Percentiles rank a stretch among this genome's conserved stretches.
Evolutionary conservation across 2,797 vertebrate genomes (phyloP).

Genomic region (Sparus aurata): DNA sequence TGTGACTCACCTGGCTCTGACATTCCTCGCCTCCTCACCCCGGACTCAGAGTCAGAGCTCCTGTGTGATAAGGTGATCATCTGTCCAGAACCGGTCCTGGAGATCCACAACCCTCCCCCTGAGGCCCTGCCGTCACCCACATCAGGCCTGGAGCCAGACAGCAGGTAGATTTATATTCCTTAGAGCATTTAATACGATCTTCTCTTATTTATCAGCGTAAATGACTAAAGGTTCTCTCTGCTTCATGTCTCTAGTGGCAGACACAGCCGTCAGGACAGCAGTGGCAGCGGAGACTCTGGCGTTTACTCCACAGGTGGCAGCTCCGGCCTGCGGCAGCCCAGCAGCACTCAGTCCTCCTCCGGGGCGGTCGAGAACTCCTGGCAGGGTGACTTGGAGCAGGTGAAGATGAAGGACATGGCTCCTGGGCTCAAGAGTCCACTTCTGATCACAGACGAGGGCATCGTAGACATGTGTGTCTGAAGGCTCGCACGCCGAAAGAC

Average conservation of each 20-base stretch:
- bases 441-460: conserved; percentile 35
- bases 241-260: conserved; percentile 24
- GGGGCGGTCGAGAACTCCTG: not conserved
- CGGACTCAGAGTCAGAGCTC: conserved; percentile 56
- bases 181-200: too few relatives aligned
- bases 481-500: not conserved
- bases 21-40: conserved; percentile 65
- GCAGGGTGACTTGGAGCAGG: conserved; percentile 18
- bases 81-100: conserved; percentile 26
- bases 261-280: conserved; percentile 75
- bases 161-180: conserved; percentile 37
- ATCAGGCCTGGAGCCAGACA: conserved; percentile 37
- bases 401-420: conserved; percentile 54
- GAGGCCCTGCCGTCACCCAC: not conserved
- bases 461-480: conserved; percentile 61
- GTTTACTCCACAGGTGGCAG: conserved; percentile 77
- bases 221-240: not conserved
- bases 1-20: conserved; percentile 50
- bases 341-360: fast-evolving
- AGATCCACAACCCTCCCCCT: conserved; percentile 33
- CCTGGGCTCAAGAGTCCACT: not conserved
- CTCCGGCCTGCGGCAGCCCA: conserved; percentile 30
- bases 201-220: not conserved
- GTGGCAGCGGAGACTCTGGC: conserved; percentile 80
- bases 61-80: conserved; percentile 66